Base-by-base conservation (phyloP, 2,888 invertebrate species). In the Cistogaster globosa region DNA sequence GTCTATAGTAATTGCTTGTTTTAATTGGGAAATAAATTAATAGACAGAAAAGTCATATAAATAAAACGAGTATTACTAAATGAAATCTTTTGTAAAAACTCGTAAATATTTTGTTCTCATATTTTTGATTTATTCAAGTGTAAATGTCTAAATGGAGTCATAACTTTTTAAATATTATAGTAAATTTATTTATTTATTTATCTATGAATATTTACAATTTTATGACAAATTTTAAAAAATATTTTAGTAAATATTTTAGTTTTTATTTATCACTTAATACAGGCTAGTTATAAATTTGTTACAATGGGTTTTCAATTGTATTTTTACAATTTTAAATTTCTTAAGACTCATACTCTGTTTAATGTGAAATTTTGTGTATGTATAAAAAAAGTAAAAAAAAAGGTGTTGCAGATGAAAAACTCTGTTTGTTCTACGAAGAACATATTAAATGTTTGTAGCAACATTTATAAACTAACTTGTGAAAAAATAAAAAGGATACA, bases 11-110 rank as follows among this genome's bases (percentile, higher is more conserved):
- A 48, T 48, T 45, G 18, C 18, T 58, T 48, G 18, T 51, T 51
- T 48, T 60, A 72, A 72, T 72, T 58, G 60, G 16, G 51, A 48
- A 45, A 57, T 58, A 71, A 26, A 48, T 72, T 38, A 71, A 32
- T 58, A 45, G 32, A 48, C 48, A 48, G 0, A 16, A 48, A 36
- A 51, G 26, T 26, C 4, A 38, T 9, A 38, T 38, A 51, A 51
- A 45, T 45, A 45, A 14, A 14, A 45, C 7, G 8, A 38, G 2
- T 26, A 1, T 38, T 9, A 14, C 14, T 53, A 53, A 53, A 53
- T 53, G 26, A 53, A 53, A 53, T 20, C 8, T 53, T 53, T 20
- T 20, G n/a, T 48, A n/a, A 48, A 48, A 14, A 45, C 12, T 45
- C 7, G 12, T 48, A 48, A 48, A n/a, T 48, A n/a, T 57, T 12